Evolutionary conservation across 1,140 invertebrate species (phyloP), one percentile per base, ranked within the genome.

Genomic region (Oppia nitens): DNA sequence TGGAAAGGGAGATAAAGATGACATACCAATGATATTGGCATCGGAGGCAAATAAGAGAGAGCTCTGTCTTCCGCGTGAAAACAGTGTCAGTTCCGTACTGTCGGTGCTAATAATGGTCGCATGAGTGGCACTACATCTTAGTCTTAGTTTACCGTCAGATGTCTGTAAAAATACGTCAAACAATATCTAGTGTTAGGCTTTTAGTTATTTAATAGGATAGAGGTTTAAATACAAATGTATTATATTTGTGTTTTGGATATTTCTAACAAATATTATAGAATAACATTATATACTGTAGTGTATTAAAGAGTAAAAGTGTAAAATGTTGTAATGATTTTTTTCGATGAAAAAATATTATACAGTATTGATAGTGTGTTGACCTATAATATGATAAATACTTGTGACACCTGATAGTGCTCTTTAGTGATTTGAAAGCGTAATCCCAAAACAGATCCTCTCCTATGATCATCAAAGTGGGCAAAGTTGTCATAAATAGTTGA

Each of bases 401-500:
- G 6, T 40, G 32, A 49, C 48, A 57, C 55, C 55, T 57, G 55
- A 47, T 49, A 57, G 17, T 49, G 55, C 23, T 57, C 20, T 49
- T 57, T 48, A 23, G 40, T 57, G 47, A 57, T 48, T 24, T 47
- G 25, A 48, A 57, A 57, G n/a, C 28, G 21, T 48, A 57, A 57
- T 20, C 55, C 29, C 21, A 40, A 51, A 6, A 26, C 20, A 47
- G 54, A 47, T 23, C 29, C 9, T 0, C 21, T 21, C n/a, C 28
- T 47, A 6, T 25, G 21, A 20, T 24, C 17, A 12, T 50, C 29
- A 40, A 57, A 57, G 11, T 20, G 3, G 1, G 55, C 55, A 47
- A 57, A 57, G 26, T 49, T 49, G 3, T 57, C 55, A 29, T 57
- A 57, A 48, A 49, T 26, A 21, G 55, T 48, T 14, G 40, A 24